Evolutionary conservation across 2,888 invertebrate genomes (phyloP), one percentile per base, ranked within the genome.

Genomic region (Thumatha senex): DNA sequence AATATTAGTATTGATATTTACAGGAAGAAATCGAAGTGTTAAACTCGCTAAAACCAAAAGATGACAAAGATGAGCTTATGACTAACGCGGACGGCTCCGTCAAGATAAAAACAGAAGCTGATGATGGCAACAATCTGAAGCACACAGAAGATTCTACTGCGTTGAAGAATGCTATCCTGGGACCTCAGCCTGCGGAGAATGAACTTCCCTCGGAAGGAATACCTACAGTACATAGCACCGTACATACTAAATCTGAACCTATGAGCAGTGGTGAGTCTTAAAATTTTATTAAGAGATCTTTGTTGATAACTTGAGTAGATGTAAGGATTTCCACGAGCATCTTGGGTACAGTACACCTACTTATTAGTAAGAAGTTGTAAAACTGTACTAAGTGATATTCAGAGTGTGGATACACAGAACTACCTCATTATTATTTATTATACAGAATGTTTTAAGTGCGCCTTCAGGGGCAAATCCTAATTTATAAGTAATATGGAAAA

Each of bases 21-120:
- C 80, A 49, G 92, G 96, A 96, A 61, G 96, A 96, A 85, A 70
- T 95, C 13, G 94, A 95, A 67, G 92, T 95, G 5, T 93, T 96
- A 45, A 94, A 94, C 52, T 93, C 95, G 10, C 86, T 95, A 29
- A 94, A 93, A 68, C 93, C 93, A 0, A 95, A 95, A 79, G 93
- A 94, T 43, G 94, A 95, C 53, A 92, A 92, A 58, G 93, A 93
- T 5, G 92, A 84, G 7, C 48, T 70, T 0, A 57, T 67, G 1
- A 70, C 74, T 18, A 63, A 64, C 14, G 52, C 65, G 0, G 76
- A 76, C n/a, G 77, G 78, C 1, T 66, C 65, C 0, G 56, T 74
- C 2, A 86, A 78, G 64, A 78, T 86, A 14, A 89, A 84, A 67
- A 76, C 67, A 1, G 90, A 89, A 54, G 24, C 58, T 0, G 87